Conservation (phyloP, 2,888 invertebrate species). For the Leucozona laternaria region DNA sequence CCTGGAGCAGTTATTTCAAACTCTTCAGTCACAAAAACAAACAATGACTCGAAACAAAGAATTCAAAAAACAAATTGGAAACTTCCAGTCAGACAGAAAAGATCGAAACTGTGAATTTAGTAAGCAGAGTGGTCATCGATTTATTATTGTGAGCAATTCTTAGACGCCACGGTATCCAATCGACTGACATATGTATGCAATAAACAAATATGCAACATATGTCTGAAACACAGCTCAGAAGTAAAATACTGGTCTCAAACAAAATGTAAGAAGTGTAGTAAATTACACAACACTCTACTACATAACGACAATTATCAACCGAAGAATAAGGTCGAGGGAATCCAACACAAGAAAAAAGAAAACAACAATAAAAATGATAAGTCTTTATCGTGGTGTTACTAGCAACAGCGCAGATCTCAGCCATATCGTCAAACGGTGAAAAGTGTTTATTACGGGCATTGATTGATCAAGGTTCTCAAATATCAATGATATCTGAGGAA, state of each 20-base stretch:
- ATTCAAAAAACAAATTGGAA: neutral
- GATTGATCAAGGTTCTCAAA: constrained; percentile 60
- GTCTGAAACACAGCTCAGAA: neutral
- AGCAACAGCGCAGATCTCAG: constrained; percentile 29
- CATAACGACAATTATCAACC: neutral
- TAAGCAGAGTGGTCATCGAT: neutral
- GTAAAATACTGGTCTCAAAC: neutral
- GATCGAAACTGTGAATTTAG: neutral
- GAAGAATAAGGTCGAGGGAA: neutral
- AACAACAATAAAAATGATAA: neutral
- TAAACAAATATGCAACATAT: constrained; percentile 1
- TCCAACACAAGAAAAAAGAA: neutral
- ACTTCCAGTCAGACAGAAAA: neutral
- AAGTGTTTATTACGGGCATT: constrained; percentile 46
- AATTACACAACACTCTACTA: neutral
- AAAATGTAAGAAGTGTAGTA: no score
- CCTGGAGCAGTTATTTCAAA: neutral
- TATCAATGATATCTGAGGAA: constrained; percentile 56
- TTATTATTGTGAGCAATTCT: constrained; percentile 7
- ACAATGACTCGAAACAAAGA: neutral
- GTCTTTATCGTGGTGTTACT: no score
- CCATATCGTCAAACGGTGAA: constrained; percentile 49
- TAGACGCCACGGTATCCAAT: neutral
- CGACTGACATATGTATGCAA: neutral
- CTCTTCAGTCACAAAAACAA: neutral